phyloP scores from a whole-genome alignment of 2,797 vertebrate genomes.

The Mus spretus region DNA sequence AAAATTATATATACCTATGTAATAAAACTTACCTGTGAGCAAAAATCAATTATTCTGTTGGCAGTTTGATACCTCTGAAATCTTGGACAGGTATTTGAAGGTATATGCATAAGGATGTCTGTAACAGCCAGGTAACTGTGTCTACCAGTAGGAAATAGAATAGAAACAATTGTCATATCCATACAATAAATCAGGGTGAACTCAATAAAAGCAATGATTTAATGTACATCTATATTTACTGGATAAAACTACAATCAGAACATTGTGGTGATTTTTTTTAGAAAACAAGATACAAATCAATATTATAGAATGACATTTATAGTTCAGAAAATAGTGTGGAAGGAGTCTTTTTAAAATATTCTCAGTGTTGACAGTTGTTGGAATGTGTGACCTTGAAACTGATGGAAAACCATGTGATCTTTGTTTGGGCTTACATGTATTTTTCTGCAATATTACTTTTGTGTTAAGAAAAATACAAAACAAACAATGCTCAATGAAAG shows the following conservation, averaged over 20 bases:
- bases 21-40: slow-evolving; percentile 55
- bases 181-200: slow-evolving; percentile 22
- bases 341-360: slow-evolving; percentile 17
- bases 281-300: slow-evolving; percentile 61
- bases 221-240: slow-evolving; percentile 47
- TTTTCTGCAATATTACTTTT: slow-evolving; percentile 63
- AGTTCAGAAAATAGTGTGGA: slow-evolving; percentile 53
- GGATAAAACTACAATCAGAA: slow-evolving; percentile 23
- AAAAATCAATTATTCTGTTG: slow-evolving; percentile 49
- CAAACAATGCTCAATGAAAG: slow-evolving; percentile 53
- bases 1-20: background rate
- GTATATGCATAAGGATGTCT: background rate
- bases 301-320: slow-evolving; percentile 28
- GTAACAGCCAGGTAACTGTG: background rate
- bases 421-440: slow-evolving; percentile 59
- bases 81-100: slow-evolving; percentile 3
- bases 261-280: slow-evolving; percentile 21
- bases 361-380: slow-evolving; percentile 30
- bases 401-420: slow-evolving; percentile 42
- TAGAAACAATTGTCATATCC: slow-evolving; percentile 26
- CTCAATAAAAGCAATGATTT: slow-evolving; percentile 61
- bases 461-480: slow-evolving; percentile 56
- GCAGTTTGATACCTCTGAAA: slow-evolving; percentile 51
- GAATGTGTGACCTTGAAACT: slow-evolving; percentile 51
- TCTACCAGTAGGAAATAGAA: background rate